Evolutionary conservation across 1,140 invertebrate genomes (phyloP), one percentile per base, ranked within the genome.

Genomic region (Colletes gigas): DNA sequence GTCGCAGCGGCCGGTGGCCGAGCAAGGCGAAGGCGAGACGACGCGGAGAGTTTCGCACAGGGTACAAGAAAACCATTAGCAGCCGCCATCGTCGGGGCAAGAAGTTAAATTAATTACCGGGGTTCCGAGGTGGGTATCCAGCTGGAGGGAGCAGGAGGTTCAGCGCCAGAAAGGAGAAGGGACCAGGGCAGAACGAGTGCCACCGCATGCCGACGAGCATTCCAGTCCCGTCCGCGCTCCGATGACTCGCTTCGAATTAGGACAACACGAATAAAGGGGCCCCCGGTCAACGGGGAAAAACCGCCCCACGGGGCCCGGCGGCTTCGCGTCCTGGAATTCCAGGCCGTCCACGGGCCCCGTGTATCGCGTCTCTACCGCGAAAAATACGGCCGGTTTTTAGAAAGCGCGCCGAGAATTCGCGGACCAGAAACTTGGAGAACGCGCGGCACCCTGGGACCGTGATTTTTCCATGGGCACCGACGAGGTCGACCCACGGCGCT

Each of bases 101-200:
- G 89, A 93, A 93, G 90, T 93, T 92, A 93, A 93, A 93, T 93
- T 93, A 93, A 93, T 93, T 93, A 93, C 91, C 78, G 71, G 81
- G 85, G 82, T 83, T 72, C 83, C 82, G 72, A 81, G 59, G 74
- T 62, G 78, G 65, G 52, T 55, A 68, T 76, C 66, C 81, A 80
- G 83, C 84, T 84, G 81, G 66, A 77, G 60, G 60, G 50, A 71
- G 78, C 54, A 39, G 21, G 71, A 83, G 69, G 73, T 30, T 54
- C 66, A 73, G 44, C 44, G 78, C 60, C 65, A 68, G 55, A 62
- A 83, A 47, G 60, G 41, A 74, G 66, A 21, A 67, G 47, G 39
- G 54, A 54, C 41, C 60, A 10, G 66, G 44, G 55, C 15, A 39
- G 73, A 57, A 69, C 75, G 57, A 72, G 50, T 41, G 69, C 52